Evolutionary conservation across 2,113 vertebrate genomes (phyloP), one percentile per base, ranked within the genome.

Genomic region (Esox niger): DNA sequence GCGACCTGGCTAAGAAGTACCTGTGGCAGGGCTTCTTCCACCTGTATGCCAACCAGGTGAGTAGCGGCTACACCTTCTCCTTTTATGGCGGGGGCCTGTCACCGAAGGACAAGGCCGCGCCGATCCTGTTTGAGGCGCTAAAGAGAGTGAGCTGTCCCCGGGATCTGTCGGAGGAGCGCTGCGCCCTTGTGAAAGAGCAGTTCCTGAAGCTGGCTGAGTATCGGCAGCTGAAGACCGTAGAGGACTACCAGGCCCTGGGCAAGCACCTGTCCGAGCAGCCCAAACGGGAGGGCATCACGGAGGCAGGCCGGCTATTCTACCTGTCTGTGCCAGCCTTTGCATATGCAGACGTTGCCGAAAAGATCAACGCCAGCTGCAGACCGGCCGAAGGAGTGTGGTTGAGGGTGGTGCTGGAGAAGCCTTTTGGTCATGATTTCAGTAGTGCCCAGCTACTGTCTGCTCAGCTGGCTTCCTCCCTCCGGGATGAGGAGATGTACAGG

Each of bases 1-100:
- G 97, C 0, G 97, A 99, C 79, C 75, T 99, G 83, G 96, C 97
- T 10, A 95, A 82, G 74, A 98, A 98, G 68, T 98, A 98, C 78
- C 76, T 99, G 27, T 99, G 97, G 97, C 95, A 95, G 75, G 95
- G 94, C 0, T 90, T 99, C 0, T 99, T 99, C 83, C 90, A 96
- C 56, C 90, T 96, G 5, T 99, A 98, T 71, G 61, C 86, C 0
- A 91, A 93, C 11, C 92, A 97, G 69, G 92, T 88, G 8, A 90
- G 74, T 61, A 87, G 87, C 0, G 93, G 93, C 25, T 88, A 95
- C 87, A 94, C 81, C 64, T 97, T 99, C 54, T 94, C 94, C 0
- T 99, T 99, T 82, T 93, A 96, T 0, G 96, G 93, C 3, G 92
- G 92, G 0, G 95, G 93, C 0, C 90, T 91, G 70, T 84, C 90